A percentile compares a stretch with the other conserved stretches of the same genome.
phyloP scores from a whole-genome alignment of 64 coral and sea anemone genomes.

The Anthopleura sola region DNA sequence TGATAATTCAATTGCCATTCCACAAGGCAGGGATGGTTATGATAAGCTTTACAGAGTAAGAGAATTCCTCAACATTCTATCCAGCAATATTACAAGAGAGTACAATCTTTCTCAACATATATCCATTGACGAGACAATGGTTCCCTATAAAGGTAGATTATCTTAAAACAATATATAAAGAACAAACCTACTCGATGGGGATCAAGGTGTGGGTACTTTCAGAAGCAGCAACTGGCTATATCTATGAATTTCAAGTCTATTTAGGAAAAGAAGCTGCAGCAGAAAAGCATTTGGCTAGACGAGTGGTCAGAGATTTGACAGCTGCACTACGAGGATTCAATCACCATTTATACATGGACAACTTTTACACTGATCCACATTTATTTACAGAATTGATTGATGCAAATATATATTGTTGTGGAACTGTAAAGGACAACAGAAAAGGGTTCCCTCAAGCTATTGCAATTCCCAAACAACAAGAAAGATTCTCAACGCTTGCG shows the following conservation, averaged over 20 bases:
- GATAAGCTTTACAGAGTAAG: slow-evolving; percentile 58
- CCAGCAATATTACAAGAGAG: slow-evolving; percentile 33
- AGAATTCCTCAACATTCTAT: slow-evolving; percentile 29
- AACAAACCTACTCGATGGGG: slow-evolving; percentile 66
- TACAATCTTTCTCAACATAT: slow-evolving; percentile 50
- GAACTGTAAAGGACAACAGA: slow-evolving; percentile 43
- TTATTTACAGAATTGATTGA: slow-evolving; percentile 52
- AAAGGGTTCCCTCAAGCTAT: slow-evolving; percentile 35
- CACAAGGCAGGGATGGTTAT: slow-evolving; percentile 41
- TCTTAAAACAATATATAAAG: slow-evolving; percentile 69
- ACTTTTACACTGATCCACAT: slow-evolving; percentile 55
- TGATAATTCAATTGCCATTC: slow-evolving; percentile 31
- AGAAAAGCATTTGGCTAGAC: slow-evolving; percentile 35
- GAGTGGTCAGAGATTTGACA: slow-evolving; percentile 53
- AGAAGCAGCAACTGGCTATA: slow-evolving; percentile 53
- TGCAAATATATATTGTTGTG: slow-evolving; percentile 49
- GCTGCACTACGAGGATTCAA: slow-evolving; percentile 33
- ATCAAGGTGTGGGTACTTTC: slow-evolving; percentile 71
- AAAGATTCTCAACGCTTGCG: too few relatives aligned
- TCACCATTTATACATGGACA: slow-evolving; percentile 73
- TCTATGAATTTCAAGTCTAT: slow-evolving; percentile 67
- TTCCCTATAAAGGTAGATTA: slow-evolving; percentile 54
- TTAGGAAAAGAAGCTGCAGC: slow-evolving; percentile 56
- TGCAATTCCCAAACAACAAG: slow-evolving; percentile 3
- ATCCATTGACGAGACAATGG: slow-evolving; percentile 61